Base-by-base conservation (phyloP, 1,140 invertebrate genomes). In the Sycobia sp. region DNA sequence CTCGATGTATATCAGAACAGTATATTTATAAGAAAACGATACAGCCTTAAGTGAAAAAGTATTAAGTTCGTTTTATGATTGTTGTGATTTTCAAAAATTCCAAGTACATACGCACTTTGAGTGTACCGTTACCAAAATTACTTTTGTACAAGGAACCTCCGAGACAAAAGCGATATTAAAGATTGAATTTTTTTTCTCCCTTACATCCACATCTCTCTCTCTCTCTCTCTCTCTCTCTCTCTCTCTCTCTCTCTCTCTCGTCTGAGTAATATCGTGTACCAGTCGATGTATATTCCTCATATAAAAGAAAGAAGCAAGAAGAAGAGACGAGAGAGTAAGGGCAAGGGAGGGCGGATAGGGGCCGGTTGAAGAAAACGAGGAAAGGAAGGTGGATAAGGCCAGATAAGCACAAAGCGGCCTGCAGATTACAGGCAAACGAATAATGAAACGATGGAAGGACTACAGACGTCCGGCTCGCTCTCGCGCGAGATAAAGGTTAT, bases 361-460 rank as follows among this genome's bases (percentile, higher is more conserved):
- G n/a, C n/a, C n/a, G n/a, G 43, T 46, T 54, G n/a, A 54, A 62
- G 53, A 23, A 56, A 55, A 49, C 27, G 22, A 56, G 49, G 20
- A 61, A 22, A 23, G 27, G 53, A n/a, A 62, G 16, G 44, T 5
- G 53, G 36, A 62, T 62, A 54, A 62, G 36, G 50, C 22, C 16
- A 62, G 51, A 50, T 56, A 55, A 62, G 44, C 32, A 36, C 53
- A 62, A 39, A 53, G 29, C 41, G 53, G 34, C 23, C 44, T 56
- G 34, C 34, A 62, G 51, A 62, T 56, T 62, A 56, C 53, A 62
- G 34, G 61, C 50, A 62, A 55, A 49, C 55, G 61, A 62, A 62
- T 62, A 54, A 53, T 54, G 59, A 62, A 54, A 61, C 36, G 41
- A 47, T n/a, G 23, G 50, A 54, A 54, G 27, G 22, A 44, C 49